These are phyloP conservation scores for Xyrauchen texanus DNA, from an alignment of 2,113 vertebrate genomes.

Conservation along the genomic window DNA sequence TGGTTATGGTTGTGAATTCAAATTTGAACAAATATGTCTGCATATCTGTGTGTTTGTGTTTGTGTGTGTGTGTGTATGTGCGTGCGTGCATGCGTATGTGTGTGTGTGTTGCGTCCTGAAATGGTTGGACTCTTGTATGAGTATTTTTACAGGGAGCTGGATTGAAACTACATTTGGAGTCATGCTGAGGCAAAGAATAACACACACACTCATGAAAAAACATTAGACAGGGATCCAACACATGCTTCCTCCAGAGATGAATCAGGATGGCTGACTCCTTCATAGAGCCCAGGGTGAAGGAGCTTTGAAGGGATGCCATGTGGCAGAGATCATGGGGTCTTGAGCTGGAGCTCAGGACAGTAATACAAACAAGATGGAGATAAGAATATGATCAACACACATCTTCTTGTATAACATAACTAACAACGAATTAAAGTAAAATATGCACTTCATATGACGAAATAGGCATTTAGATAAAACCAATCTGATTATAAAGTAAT, in stretches of 20 bases:
- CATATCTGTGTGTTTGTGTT: slow-evolving; percentile 1
- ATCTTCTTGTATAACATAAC: slow-evolving; percentile 60
- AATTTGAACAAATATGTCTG: background rate
- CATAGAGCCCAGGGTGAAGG: slow-evolving; percentile 66
- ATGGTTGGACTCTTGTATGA: slow-evolving; percentile 22
- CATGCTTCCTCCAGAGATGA: slow-evolving; percentile 57
- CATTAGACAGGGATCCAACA: slow-evolving; percentile 64
- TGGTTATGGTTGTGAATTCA: slow-evolving; percentile 1
- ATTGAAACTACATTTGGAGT: slow-evolving; percentile 48
- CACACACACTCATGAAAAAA: slow-evolving; percentile 63
- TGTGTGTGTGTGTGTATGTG: background rate
- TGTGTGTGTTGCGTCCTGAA: slow-evolving; percentile 29
- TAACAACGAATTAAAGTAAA: too few species aligned
- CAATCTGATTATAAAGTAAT: too few species aligned
- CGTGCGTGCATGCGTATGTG: slow-evolving; percentile 12
- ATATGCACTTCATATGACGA: too few species aligned
- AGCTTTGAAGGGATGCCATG: slow-evolving; percentile 77
- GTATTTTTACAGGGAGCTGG: slow-evolving; percentile 52
- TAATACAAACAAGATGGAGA: slow-evolving; percentile 64
- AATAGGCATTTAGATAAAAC: too few species aligned
- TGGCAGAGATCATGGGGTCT: slow-evolving; percentile 76
- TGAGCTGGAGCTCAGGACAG: slow-evolving; percentile 75
- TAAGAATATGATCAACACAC: slow-evolving; percentile 71
- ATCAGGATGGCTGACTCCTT: slow-evolving; percentile 65
- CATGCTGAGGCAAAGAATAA: slow-evolving; percentile 58